Conservation (phyloP, 1,140 invertebrate species). For the Steinernema khuongi region DNA sequence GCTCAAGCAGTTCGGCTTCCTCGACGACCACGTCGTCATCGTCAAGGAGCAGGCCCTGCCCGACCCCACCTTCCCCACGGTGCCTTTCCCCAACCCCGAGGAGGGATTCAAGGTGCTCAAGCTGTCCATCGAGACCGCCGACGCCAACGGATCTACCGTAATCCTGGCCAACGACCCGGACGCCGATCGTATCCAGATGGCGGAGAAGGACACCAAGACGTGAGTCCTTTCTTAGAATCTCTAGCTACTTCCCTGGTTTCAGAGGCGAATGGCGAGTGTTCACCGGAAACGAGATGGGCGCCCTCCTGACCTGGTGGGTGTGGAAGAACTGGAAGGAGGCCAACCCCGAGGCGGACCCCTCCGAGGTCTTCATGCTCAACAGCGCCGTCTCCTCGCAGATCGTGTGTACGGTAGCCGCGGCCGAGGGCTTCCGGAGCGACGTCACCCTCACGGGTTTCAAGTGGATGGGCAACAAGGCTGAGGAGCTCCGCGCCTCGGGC, state of each 20-base stretch:
- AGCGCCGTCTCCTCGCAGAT: conserved; percentile 97
- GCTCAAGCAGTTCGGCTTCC: conserved; percentile 72
- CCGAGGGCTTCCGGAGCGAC: conserved; percentile 65
- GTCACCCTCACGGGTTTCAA: conserved; percentile 99
- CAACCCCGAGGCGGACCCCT: conserved; percentile 47
- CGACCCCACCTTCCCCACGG: conserved; percentile 92
- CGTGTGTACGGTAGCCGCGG: conserved; percentile 73
- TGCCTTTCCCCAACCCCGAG: conserved; percentile 95
- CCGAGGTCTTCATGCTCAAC: conserved; percentile 69
- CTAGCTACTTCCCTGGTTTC: conserved; percentile 49
- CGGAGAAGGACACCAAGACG: conserved; percentile 65
- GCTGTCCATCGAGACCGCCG: conserved; percentile 77
- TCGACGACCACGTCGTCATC: conserved; percentile 66
- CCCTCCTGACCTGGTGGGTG: conserved; percentile 90
- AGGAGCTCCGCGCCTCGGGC: conserved; percentile 67
- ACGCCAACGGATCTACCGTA: conserved; percentile 68
- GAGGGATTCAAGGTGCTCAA: conserved; percentile 83
- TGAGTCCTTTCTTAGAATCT: conserved; percentile 14
- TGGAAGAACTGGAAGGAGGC: conserved; percentile 64
- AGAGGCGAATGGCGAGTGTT: conserved; percentile 82
- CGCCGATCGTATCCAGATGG: conserved; percentile 87
- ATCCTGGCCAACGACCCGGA: conserved; percentile 98
- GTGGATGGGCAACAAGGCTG: conserved; percentile 90
- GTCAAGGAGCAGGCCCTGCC: conserved; percentile 70
- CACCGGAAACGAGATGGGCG: conserved; percentile 88